Base-by-base conservation (phyloP, 2,888 invertebrate genomes). In the Limnephilus rhombicus region DNA sequence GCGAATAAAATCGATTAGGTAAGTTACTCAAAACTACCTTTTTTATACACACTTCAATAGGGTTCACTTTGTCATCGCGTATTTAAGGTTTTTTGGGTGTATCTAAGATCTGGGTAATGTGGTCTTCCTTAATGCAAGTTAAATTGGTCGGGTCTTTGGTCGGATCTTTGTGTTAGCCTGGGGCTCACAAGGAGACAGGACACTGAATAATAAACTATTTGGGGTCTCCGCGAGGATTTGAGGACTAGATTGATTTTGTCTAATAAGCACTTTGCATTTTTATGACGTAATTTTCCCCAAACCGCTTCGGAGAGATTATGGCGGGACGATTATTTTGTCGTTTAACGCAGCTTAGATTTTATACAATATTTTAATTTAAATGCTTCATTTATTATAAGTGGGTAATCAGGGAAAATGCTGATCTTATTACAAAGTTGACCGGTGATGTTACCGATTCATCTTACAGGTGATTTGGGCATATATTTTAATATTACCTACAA, bases 111-210 rank as follows among this genome's bases (percentile, higher is more conserved):
- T 80, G 80, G 85, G 41, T 68, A 89, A 87, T 45, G 82, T 85
- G 87, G 53, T 87, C 53, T 86, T 83, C 89, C 41, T 91, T 93
- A 93, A 93, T 93, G 93, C 91, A 89, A 92, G 81, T 92, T 93
- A 93, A 93, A 93, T 93, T 93, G 93, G 93, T 91, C 92, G 83
- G 53, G 68, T 37, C 90, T 82, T 87, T 81, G 85, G 68, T 85
- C 49, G 90, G 41, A 81, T 80, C 87, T 53, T 87, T 87, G 86
- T 31, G 45, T 15, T 68, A 86, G 93, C 93, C 93, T 34, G 68
- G 68, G 93, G 93, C 91, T n/a, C 82, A 81, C 53, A 53, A 81
- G 80, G 93, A 92, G 93, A 93, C 93, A 93, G 88, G 85, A 80
- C 41, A 41, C 53, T 85, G 34, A 68, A 45, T 82, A 89, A 90